phyloP scores from a whole-genome alignment of 2,113 vertebrate species.

The Syngnathoides biaculeatus region DNA sequence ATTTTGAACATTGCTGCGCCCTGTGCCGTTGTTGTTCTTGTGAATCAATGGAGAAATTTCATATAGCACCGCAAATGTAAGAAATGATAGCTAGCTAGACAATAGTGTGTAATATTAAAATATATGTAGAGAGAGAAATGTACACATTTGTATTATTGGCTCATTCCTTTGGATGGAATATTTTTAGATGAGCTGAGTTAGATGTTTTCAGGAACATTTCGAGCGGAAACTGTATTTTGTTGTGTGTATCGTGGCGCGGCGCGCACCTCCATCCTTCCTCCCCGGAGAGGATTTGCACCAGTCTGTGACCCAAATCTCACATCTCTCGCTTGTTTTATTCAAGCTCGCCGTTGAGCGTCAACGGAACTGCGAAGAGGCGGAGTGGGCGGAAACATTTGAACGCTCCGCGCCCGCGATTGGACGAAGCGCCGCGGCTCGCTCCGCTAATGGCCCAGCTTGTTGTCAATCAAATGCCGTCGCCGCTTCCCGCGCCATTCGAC shows the following conservation, averaged over 20 bases:
- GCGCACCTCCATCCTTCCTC: neutral
- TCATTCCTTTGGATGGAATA: too few relatives aligned
- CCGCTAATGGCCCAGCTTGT: slow-evolving; percentile 44
- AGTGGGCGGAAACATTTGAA: slow-evolving; percentile 21
- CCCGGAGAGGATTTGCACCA: slow-evolving; percentile 14
- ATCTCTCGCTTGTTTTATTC: slow-evolving; percentile 54
- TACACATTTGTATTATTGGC: too few relatives aligned
- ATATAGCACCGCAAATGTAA: neutral
- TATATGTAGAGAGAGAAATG: too few relatives aligned
- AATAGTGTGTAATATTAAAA: too few relatives aligned
- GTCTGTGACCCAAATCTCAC: slow-evolving; percentile 61
- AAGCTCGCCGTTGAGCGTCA: slow-evolving; percentile 40
- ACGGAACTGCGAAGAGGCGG: slow-evolving; percentile 43
- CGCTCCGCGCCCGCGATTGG: slow-evolving; percentile 38
- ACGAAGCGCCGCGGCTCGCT: neutral
- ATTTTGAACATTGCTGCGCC: neutral
- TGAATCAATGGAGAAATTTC: neutral
- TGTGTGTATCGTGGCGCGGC: neutral
- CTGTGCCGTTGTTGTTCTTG: neutral
- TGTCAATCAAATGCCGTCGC: slow-evolving; percentile 53
- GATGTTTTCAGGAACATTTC: neutral
- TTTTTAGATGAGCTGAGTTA: too few relatives aligned
- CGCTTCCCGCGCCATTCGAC: slow-evolving; percentile 61
- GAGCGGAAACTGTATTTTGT: neutral
- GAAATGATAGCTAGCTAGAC: too few relatives aligned